Evolutionary conservation across 2,797 vertebrate genomes (phyloP).

Genomic region (Argyrosomus regius): DNA sequence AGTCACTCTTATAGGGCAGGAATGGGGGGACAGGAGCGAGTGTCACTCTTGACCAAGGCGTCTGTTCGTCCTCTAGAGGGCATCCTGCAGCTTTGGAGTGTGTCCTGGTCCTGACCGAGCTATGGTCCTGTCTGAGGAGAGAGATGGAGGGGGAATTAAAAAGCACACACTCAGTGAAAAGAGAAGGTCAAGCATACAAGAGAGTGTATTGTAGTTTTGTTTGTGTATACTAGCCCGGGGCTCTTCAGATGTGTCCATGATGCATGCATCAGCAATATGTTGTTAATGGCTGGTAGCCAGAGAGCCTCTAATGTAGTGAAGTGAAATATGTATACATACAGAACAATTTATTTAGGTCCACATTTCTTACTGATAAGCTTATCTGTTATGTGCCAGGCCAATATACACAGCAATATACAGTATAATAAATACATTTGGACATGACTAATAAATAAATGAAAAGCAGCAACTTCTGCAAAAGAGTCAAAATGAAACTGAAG

Average conservation of each 20-base stretch:
- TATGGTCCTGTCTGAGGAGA: constrained; percentile 5
- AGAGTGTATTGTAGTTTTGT: background rate
- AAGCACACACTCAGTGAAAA: constrained; percentile 6
- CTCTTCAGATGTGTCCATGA: background rate
- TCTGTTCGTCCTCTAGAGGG: constrained; percentile 66
- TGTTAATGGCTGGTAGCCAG: constrained; percentile 2
- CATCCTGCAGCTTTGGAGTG: constrained; percentile 36
- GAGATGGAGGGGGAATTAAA: background rate
- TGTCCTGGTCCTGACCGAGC: background rate
- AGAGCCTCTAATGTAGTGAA: background rate
- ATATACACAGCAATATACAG: background rate
- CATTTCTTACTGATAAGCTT: background rate
- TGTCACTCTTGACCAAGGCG: constrained; percentile 16
- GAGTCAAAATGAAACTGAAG: background rate
- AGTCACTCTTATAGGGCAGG: constrained; percentile 33
- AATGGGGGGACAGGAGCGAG: constrained; percentile 16
- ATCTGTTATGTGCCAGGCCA: too few species aligned
- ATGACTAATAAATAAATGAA: background rate
- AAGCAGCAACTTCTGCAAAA: background rate
- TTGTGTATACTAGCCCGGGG: background rate
- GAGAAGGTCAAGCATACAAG: constrained; percentile 12
- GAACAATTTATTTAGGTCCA: background rate
- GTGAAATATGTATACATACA: background rate
- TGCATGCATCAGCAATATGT: constrained; percentile 14
- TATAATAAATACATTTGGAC: background rate